Base-by-base conservation (phyloP, 2,113 vertebrate genomes). In the Macaca nemestrina region DNA sequence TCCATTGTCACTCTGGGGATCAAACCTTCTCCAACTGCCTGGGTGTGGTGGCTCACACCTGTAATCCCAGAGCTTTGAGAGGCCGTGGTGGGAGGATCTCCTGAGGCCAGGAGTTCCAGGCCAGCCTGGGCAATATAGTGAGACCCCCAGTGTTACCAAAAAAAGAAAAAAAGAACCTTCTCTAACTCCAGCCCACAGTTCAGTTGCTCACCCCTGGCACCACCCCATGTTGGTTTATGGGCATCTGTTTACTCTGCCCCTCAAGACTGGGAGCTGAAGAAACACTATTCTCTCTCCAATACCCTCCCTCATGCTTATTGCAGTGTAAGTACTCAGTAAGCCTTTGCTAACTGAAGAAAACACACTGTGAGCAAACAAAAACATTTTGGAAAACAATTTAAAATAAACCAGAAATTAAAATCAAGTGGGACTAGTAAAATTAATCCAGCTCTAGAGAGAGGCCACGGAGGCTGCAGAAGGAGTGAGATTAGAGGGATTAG, bases 401-500 rank as follows among this genome's bases (percentile, higher is more conserved):
- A 88, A 88, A 67, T 72, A 84, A 93, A 75, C 35, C 78, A 48
- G 32, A 93, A 80, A 80, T 75, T 23, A 93, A 95, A 96, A 92
- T 59, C 75, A 45, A 75, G 40, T 45, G 67, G 40, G 13, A 50
- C 30, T 6, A 68, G n/a, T 76, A 40, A 68, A 79, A 43, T 22
- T 55, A 55, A 85, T 6, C 7, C 17, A 48, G 32, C 14, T 70
- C 48, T 59, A 22, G 12, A 64, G 75, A 95, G 76, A 85, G 88
- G 48, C 14, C 30, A 9, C 32, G 30, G 57, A 96, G 68, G 83
- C 20, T 45, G 55, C 88, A 84, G 72, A 23, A 86, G 52, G 61
- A 27, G 1, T n/a, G 35, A 20, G n/a, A 25, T 43, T 11, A 6
- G 57, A 12, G n/a, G 25, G 18, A 11, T 11, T 14, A 32, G 73